Evolutionary conservation across 2,888 invertebrate species (phyloP), one percentile per base, ranked within the genome.

Genomic region (Chalcis sispes): DNA sequence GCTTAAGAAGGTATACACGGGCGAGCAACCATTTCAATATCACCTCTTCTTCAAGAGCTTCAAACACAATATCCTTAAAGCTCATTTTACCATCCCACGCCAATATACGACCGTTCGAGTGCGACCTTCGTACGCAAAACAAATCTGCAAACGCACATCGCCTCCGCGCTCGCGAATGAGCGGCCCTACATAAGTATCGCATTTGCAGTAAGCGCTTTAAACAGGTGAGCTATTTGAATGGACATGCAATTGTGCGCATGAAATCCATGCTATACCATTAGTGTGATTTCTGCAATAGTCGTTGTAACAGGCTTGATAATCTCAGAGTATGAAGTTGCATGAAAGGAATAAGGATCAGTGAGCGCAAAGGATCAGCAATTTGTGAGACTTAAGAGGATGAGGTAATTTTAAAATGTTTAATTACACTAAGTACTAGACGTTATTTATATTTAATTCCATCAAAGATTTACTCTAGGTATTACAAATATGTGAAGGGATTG

Each of bases 21-120:
- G 90, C 75, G 84, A 86, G 42, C 83, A 91, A n/a, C 91, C 91
- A 0, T 90, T 89, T 75, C 88, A 91, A 36, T 91, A 91, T 85
- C 90, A 91, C 65, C 79, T 89, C 0, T 91, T 91, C 82, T 90
- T 90, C 2, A 90, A 89, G 79, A 89, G 89, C 7, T 91, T 91
- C 80, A 91, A 91, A 79, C 86, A 90, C 52, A 87, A 89, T 4
- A 91, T 90, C 0, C 84, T 91, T 1, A 89, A 89, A 67, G 89
- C 89, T 27, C 91, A 91, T 78, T 82, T 89, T 29, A 84, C 87
- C 0, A 88, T 89, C n/a, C 7, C 90, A 90, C 72, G 82, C 90
- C 0, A 90, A 88, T 36, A 83, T 88, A 1, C 85, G 90, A 8
- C 86, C 89, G 0, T 90, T 89, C 79, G 88, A 91, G 42, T 91